Evolutionary conservation across 1,140 invertebrate species (phyloP), one percentile per base, ranked within the genome.

Genomic region (Samia ricini): DNA sequence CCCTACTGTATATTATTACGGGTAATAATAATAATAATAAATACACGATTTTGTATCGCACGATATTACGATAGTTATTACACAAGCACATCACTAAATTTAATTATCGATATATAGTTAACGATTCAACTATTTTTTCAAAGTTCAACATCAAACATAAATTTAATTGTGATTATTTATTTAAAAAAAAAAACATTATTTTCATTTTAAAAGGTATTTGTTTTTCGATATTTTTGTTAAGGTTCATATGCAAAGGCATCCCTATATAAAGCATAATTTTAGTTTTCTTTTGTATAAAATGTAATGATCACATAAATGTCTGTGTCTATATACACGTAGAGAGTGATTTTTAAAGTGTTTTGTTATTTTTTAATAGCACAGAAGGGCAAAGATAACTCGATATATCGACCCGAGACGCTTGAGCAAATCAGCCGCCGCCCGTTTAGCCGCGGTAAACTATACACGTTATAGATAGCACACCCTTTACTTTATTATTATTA

Each of bases 381-480:
- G 87, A 80, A 85, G 74, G 81, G 80, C 81, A 85, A 89, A 83
- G 79, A 80, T 89, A 77, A 78, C 79, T 77, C 80, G 81, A 56
- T 87, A 83, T 86, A 83, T 87, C 79, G 80, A 88, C 80, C 83
- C 81, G 64, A 81, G 83, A 62, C 81, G 87, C 61, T 79, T 89
- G 83, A 85, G 72, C 74, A 86, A 87, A 83, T 78, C 76, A 54
- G 84, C 81, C 19, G 85, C 80, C 64, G 80, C 77, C 67, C 71
- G 77, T 75, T 74, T 88, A 78, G 84, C 83, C 54, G 80, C 80
- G 87, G 87, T 89, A 89, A 88, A 74, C 61, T 63, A 64, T 56
- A 59, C 59, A 68, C 60, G 71, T 65, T 63, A 22, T 71, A 74
- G 69, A 78, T 61, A 75, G 79, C 82, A 85, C n/a, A n/a, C n/a